Evolutionary conservation across 2,113 vertebrate genomes (phyloP).

Genomic region (Tragelaphus buxtoni): DNA sequence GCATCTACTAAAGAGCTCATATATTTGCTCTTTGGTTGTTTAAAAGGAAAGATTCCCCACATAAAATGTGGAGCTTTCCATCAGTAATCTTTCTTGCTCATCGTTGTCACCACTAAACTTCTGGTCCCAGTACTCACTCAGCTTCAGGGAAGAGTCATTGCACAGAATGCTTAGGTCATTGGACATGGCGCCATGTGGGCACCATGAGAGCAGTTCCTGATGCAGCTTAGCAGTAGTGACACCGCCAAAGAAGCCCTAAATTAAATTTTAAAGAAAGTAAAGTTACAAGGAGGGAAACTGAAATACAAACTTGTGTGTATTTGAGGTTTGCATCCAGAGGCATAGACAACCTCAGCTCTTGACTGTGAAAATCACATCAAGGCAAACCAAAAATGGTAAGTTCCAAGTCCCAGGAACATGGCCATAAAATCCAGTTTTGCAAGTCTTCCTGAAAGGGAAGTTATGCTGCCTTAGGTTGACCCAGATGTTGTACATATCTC

Average conservation of each 20-base stretch:
- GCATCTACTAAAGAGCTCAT: slow-evolving; percentile 86
- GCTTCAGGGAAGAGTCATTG: slow-evolving; percentile 84
- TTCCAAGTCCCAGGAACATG: neutral
- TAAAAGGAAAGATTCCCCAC: slow-evolving; percentile 87
- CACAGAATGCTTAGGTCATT: slow-evolving; percentile 74
- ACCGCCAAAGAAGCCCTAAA: neutral
- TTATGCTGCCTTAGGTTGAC: neutral
- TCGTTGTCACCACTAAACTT: slow-evolving; percentile 85
- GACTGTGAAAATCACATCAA: neutral
- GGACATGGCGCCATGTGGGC: neutral
- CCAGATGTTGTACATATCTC: neutral
- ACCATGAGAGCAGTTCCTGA: neutral
- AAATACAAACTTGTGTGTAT: neutral
- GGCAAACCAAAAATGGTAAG: neutral
- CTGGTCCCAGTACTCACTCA: slow-evolving; percentile 85
- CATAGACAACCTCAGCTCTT: neutral
- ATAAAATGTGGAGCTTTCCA: slow-evolving; percentile 83
- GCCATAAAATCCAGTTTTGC: neutral
- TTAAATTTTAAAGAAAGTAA: neutral
- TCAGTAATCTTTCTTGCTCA: slow-evolving; percentile 87
- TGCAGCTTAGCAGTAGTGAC: neutral
- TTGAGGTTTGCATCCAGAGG: neutral
- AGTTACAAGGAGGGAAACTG: neutral
- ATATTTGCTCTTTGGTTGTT: slow-evolving; percentile 86
- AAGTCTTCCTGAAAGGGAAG: slow-evolving; percentile 9